Base-by-base conservation (phyloP, 2,888 invertebrate genomes). In the Blastobasis lacticolella region DNA sequence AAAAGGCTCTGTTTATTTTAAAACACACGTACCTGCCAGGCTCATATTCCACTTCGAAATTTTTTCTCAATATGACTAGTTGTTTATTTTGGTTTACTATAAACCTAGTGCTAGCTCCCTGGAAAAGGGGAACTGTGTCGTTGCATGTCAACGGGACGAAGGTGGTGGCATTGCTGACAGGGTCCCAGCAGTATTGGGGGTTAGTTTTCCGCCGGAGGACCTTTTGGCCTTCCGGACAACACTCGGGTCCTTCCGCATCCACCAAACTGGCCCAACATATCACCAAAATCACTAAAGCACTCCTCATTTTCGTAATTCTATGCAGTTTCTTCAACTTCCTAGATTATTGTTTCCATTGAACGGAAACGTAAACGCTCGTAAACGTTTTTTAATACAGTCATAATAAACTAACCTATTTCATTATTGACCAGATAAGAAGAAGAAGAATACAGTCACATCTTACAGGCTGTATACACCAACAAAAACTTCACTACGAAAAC, bases 111-210 rank as follows among this genome's bases (percentile, higher is more conserved):
- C 38, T 38, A 5, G 9, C 9, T 6, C 0, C 6, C 4, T n/a
- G 10, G 9, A 3, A 37, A 10, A 38, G 1, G 7, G n/a, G n/a
- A 6, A 23, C 42, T 36, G 54, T 47, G 0, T 50, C 46, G 1
- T 49, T 37, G 42, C 73, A 75, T 3, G 9, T 38, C 5, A 73
- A 45, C 6, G 52, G 38, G 4, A 60, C 50, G 0, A 57, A 43
- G 0, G 48, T 45, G 0, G 71, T 72, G 0, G 47, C 23, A 38
- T 76, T 72, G 0, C 54, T 36, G n/a, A 45, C 52, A 0, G 66
- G 66, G 2, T 73, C 59, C 71, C 71, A 75, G 48, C 78, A 78
- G 0, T 53, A 50, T 4, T 61, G 10, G 6, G 50, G 41, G 5
- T 10, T 38, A 1, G 5, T 58, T 8, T 23, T 56, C 40, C 44